Base-by-base conservation (phyloP, 2,797 vertebrate genomes). In the Crenichthys baileyi region DNA sequence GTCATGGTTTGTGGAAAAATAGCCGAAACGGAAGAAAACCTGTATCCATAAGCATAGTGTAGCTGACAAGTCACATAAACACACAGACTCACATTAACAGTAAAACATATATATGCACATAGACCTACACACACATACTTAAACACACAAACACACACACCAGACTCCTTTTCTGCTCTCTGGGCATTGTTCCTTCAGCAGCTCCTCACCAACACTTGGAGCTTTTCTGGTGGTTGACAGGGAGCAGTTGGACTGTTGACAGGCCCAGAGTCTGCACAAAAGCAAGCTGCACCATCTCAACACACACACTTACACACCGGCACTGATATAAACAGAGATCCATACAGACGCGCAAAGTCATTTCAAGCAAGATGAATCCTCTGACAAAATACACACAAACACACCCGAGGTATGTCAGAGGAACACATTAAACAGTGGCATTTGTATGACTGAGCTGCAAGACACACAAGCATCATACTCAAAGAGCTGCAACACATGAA, bases 161-260 rank as follows among this genome's bases (percentile, higher is more conserved):
- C 83, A 85, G 79, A 86, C 77, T 71, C 84, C 16, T 80, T 73
- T 44, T 78, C 72, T 72, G 73, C 82, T 83, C 77, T 82, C 82
- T 76, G 86, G 87, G 86, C 84, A 76, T 85, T 56, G 60, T 84
- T 90, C 91, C 91, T 90, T 72, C 86, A 90, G 76, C 84, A 85
- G 81, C 88, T 90, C 90, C 83, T 94, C 92, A 90, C 90, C 92
- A 83, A 92, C 93, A 93, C 91, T 86, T 92, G 79, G 83, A 92
- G 89, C 88, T 89, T 86, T 91, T 94, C 86, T 91, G 78, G 26
- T 79, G 88, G 88, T 89, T 92, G 93, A 95, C 92, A 82, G 86
- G 88, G 86, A 93, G 91, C 93, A 92, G 93, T 92, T 88, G 89
- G 84, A 84, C 94, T 94, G 94, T 94, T 93, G 91, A 82, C 91